Conservation (phyloP, 1,140 invertebrate genomes). For the Callitettix versicolor region DNA sequence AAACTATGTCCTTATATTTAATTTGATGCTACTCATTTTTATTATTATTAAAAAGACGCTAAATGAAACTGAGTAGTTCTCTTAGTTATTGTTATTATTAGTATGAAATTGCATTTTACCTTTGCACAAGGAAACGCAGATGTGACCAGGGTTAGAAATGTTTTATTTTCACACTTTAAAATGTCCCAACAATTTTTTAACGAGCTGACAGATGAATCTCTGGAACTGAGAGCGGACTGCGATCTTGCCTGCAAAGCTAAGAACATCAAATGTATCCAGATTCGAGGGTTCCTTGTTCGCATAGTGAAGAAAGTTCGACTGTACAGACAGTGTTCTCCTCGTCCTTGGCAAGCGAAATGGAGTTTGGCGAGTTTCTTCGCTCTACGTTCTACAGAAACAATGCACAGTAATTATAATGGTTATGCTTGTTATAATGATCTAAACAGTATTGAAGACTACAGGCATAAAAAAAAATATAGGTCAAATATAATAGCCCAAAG, state of each 20-base stretch:
- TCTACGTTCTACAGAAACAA: constrained; percentile 51
- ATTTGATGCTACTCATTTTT: too few relatives aligned
- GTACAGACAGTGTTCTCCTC: constrained; percentile 83
- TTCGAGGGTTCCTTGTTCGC: constrained; percentile 73
- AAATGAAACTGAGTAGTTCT: too few relatives aligned
- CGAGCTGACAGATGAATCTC: constrained; percentile 71
- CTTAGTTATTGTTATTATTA: too few relatives aligned
- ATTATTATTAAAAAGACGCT: too few relatives aligned
- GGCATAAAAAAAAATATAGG: too few relatives aligned
- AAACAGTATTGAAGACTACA: too few relatives aligned
- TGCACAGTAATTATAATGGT: too few relatives aligned
- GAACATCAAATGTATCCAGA: constrained; percentile 94
- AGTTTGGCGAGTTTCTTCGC: constrained; percentile 77
- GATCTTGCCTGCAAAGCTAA: constrained; percentile 77
- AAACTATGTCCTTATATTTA: too few relatives aligned
- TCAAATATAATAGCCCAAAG: too few relatives aligned
- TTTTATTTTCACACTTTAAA: constrained; percentile 78
- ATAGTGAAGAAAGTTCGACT: constrained; percentile 72
- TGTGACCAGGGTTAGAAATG: constrained; percentile 82
- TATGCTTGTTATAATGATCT: too few relatives aligned
- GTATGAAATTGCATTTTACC: constrained; percentile 43
- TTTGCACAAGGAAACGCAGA: constrained; percentile 82
- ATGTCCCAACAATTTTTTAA: constrained; percentile 89
- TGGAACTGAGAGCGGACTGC: constrained; percentile 64
- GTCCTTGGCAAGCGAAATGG: constrained; percentile 79